Base-by-base conservation (phyloP, 2,113 vertebrate genomes). In the Nicator chloris region DNA sequence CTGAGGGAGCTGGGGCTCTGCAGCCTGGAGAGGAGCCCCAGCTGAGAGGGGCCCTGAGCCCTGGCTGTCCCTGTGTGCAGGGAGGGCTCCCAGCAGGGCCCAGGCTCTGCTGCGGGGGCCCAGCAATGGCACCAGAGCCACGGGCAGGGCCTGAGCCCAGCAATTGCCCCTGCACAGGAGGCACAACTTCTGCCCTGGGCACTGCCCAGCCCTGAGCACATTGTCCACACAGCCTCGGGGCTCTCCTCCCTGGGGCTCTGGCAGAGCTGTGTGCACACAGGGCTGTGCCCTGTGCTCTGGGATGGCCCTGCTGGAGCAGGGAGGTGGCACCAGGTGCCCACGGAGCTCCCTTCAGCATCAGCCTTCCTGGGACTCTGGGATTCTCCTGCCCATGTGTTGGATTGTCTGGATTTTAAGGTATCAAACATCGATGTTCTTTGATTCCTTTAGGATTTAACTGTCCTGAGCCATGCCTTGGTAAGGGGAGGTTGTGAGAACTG, bases 301-400 rank as follows among this genome's bases (percentile, higher is more conserved):
- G n/a, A n/a, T n/a, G n/a, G n/a, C n/a, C n/a, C n/a, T n/a, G n/a
- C n/a, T n/a, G n/a, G n/a, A n/a, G n/a, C n/a, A n/a, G n/a, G n/a
- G n/a, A n/a, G n/a, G n/a, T n/a, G n/a, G n/a, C n/a, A n/a, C n/a
- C n/a, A n/a, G n/a, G n/a, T 37, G 77, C 45, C 65, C 26, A 0
- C 80, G 35, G 2, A 1, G 37, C 80, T 60, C 65, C 37, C 33
- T 12, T 0, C 72, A 61, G 12, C 47, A 39, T 69, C 2, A 24
- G 6, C 10, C 28, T 9, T 0, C 1, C 28, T 8, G 24, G 12
- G 4, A 4, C 9, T 0, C 21, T 86, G 45, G 18, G 37, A 4
- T 13, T 49, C 7, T 70, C 54, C 1, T 2, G 28, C 35, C 27
- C 9, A 1, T 0, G 11, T 53, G 40, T 28, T 40, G 33, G 33